A percentile compares a stretch with the other conserved stretches of the same genome.
These are phyloP conservation scores for Standfussiana lucernea DNA, from an alignment of 2,888 invertebrate genomes.

Conservation along the genomic window DNA sequence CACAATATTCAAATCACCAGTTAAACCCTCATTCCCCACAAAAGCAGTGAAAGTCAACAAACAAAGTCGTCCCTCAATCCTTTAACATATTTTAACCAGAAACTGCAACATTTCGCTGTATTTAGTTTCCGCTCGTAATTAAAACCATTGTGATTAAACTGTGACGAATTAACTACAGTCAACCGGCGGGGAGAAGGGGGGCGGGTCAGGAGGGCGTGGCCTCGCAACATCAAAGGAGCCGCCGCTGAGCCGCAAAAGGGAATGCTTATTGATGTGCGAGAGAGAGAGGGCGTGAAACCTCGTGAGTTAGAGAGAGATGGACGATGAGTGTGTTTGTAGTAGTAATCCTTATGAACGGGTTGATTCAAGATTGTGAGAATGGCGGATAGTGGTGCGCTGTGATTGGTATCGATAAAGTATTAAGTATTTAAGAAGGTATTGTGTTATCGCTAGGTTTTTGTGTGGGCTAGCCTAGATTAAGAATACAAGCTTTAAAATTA, in stretches of 20 bases:
- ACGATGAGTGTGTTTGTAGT: conserved; percentile 80
- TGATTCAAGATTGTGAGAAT: conserved; percentile 87
- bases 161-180: conserved; percentile 87
- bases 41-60: conserved; percentile 42
- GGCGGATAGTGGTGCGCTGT: conserved; percentile 80
- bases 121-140: conserved; percentile 84
- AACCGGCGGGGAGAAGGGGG: conserved; percentile 76
- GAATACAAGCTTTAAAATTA: not conserved
- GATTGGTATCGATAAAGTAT: conserved; percentile 69
- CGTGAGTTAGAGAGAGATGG: conserved; percentile 72
- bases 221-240: conserved; percentile 85
- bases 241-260: conserved; percentile 83
- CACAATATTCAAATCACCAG: not conserved
- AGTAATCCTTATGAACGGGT: conserved; percentile 87
- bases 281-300: conserved; percentile 61
- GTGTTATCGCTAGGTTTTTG: not conserved
- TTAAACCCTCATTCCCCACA: conserved; percentile 8
- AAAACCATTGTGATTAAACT: conserved; percentile 88
- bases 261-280: conserved; percentile 80
- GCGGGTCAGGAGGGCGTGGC: conserved; percentile 83
- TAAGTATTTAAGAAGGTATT: conserved; percentile 13
- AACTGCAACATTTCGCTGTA: conserved; percentile 75
- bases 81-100: conserved; percentile 53
- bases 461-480: not conserved
- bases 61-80: conserved; percentile 58